A percentile compares a stretch with the other conserved stretches of the same genome.
These are phyloP conservation scores for Linnaemya vulpina DNA, from an alignment of 2,888 invertebrate genomes.

Conservation along the genomic window DNA sequence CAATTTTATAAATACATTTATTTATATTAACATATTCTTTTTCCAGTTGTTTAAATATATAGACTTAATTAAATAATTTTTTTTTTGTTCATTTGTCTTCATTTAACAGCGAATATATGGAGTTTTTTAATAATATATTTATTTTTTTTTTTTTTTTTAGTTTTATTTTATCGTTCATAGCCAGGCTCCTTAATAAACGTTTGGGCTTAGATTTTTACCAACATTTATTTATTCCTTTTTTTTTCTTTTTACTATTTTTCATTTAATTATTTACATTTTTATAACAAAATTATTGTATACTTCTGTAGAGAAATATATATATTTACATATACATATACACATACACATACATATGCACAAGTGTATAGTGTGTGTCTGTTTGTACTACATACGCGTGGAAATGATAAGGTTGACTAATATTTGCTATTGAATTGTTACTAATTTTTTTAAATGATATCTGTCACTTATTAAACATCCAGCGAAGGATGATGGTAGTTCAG, in stretches of 20 bases:
- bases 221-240: constrained; percentile 30
- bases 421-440: too few relatives aligned
- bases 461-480: too few relatives aligned
- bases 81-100: constrained; percentile 44
- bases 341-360: neutral
- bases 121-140: constrained; percentile 40
- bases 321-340: neutral
- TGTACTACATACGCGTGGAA: neutral
- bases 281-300: constrained; percentile 14
- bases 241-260: constrained; percentile 1
- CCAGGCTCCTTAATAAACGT: constrained; percentile 57
- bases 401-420: constrained; percentile 11
- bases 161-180: constrained; percentile 45
- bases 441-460: too few relatives aligned
- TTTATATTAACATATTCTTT: constrained; percentile 49
- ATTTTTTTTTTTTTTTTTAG: constrained; percentile 5
- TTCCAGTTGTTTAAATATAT: constrained; percentile 47
- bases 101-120: constrained; percentile 70
- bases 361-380: neutral
- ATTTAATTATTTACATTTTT: constrained; percentile 53
- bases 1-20: constrained; percentile 55
- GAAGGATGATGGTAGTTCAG: too few relatives aligned
- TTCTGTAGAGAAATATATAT: neutral
- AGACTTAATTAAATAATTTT: constrained; percentile 43
- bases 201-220: constrained; percentile 28